Conservation (phyloP, 2,797 vertebrate genomes). For the Carcharodon carcharias region DNA sequence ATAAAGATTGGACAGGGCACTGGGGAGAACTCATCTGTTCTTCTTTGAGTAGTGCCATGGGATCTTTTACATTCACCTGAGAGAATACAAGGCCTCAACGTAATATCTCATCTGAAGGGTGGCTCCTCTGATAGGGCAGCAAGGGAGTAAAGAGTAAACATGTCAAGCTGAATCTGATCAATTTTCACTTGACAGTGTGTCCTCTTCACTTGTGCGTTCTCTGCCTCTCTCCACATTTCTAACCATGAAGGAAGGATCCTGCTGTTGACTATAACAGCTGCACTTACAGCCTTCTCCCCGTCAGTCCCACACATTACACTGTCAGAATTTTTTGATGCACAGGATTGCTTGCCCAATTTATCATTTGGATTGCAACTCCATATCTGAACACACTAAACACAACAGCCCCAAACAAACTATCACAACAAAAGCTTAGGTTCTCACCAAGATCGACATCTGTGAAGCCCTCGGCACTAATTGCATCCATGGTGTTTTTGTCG, state of each 20-base stretch:
- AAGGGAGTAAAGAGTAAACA: background rate
- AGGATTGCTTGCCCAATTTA: background rate
- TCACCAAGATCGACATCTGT: slow-evolving; percentile 69
- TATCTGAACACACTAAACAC: background rate
- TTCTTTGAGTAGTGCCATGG: background rate
- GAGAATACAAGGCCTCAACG: background rate
- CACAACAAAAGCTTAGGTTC: slow-evolving; percentile 34
- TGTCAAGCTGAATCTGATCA: background rate
- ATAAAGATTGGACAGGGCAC: background rate
- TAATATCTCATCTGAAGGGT: background rate
- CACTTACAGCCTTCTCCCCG: background rate
- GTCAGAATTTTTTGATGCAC: background rate
- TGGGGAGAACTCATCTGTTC: background rate
- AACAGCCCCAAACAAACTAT: background rate
- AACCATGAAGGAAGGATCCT: background rate
- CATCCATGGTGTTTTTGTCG: slow-evolving; percentile 64
- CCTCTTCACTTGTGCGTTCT: background rate
- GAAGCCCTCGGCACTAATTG: slow-evolving; percentile 68
- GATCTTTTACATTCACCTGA: background rate
- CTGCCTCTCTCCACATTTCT: background rate
- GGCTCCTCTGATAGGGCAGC: background rate
- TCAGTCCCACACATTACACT: background rate
- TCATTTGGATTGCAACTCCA: background rate
- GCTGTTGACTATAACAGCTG: background rate
- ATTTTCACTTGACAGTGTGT: background rate